Base-by-base conservation (phyloP, 2,888 invertebrate genomes). In the Athalia rosae region DNA sequence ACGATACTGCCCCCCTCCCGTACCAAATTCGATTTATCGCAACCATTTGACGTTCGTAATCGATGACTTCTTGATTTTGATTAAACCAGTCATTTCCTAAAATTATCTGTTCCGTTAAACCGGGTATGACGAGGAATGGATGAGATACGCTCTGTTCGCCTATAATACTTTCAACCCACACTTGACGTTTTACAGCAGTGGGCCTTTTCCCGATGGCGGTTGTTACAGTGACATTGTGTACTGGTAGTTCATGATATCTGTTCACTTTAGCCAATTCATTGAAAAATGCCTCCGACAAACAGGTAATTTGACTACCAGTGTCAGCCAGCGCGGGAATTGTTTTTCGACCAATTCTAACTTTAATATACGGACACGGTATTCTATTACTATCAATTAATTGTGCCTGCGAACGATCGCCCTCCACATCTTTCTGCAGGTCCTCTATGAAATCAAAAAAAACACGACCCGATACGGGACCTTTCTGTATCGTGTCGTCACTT, bases 81-180 rank as follows among this genome's bases (percentile, higher is more conserved):
- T 71, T 45, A 4, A 79, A 41, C 79, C 81, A 81, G 53, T 81
- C 80, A 71, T 81, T 79, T 9, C 81, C 82, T 3, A 82, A n/a
- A 56, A 82, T 80, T n/a, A 80, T 64, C 0, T 76, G 53, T 3
- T 79, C 79, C 1, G 80, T 79, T 8, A 80, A 74, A 61, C 74
- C 69, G 0, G 81, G 81, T 4, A 82, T 69, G 3, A 81, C 59
- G 11, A 81, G 74, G 64, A 81, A 79, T 1, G 58, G 28, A 43
- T 77, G 76, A 56, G 15, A 56, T 5, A 76, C 67, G 50, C 15
- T 53, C n/a, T 48, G 71, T 4, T 50, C 45, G 8, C 69, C 64
- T 8, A 81, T 76, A 28, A 11, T 41, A 5, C 79, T 47, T 11
- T 80, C 76, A 15, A 76, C 13, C 28, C 79, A 62, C 9, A 79